Base-by-base conservation (phyloP, 2,113 vertebrate genomes). In the Pachypanchax playfairii region DNA sequence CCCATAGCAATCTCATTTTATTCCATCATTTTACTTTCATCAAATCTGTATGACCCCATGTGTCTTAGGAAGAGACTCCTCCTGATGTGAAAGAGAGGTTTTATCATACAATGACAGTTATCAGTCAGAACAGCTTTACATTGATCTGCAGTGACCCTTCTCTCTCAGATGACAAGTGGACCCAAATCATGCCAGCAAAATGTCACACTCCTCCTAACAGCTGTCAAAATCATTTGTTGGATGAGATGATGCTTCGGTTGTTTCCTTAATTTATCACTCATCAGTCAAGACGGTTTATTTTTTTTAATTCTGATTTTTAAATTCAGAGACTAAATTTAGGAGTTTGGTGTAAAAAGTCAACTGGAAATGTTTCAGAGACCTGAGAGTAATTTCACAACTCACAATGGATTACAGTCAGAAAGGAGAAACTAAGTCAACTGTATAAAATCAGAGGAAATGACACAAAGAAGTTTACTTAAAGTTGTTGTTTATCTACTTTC, bases 121-220 rank as follows among this genome's bases (percentile, higher is more conserved):
- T 47, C 20, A 47, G 57, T 60, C 29, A 35, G 29, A 60, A 38
- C 43, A 46, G 18, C 3, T 26, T 38, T 18, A 31, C 22, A 60
- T 36, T 60, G 57, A 35, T 60, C 18, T 36, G 22, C 15, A 11
- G 24, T 49, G 24, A 61, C 35, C 46, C 33, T 5, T 15, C 22
- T 11, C 8, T 38, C 22, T 11, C 5, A 14, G 25, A 39, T 49
- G 44, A 24, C 58, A 61, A 31, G 44, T 36, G 11, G 17, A 22
- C 11, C 17, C 33, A 21, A 28, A 39, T 11, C 33, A 49, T 28
- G 46, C 33, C 33, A 61, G 24, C 17, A 38, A 39, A 61, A 48
- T 36, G 22, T 20, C 11, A 18, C 44, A 18, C 17, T 6, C 15
- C 21, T 6, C 17, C 15, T 36, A 38, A 10, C 11, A 39, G 33